These are phyloP conservation scores for Ichneumoninae sp. DNA, from an alignment of 2,888 invertebrate genomes.

Conservation along the genomic window DNA sequence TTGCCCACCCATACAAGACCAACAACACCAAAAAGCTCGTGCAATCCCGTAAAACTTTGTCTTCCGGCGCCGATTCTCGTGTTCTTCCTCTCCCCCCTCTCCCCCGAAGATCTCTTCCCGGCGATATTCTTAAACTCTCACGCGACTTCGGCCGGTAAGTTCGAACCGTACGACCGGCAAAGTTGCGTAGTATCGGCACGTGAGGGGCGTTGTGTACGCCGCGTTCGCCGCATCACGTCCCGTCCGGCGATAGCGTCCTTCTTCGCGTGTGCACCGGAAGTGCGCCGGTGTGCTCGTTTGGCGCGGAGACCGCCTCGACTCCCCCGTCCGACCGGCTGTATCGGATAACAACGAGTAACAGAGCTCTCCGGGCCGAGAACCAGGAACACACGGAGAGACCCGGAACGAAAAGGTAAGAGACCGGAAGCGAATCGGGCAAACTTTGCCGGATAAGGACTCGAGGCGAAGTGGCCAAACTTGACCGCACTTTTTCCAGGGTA, in stretches of 20 bases:
- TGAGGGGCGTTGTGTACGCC: neutral
- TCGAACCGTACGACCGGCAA: conserved; percentile 27
- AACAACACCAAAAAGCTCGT: neutral
- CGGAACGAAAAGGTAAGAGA: conserved; percentile 3
- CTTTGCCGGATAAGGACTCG: conserved; percentile 28
- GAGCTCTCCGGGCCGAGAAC: neutral
- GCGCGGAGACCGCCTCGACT: neutral
- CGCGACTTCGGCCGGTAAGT: conserved; percentile 3
- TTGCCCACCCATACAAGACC: neutral
- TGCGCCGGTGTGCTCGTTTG: conserved; percentile 2
- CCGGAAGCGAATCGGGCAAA: conserved; percentile 31
- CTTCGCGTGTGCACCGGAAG: conserved; percentile 38
- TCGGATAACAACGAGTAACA: conserved; percentile 36
- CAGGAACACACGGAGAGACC: neutral
- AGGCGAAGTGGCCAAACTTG: conserved; percentile 33
- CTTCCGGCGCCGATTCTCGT: conserved; percentile 2
- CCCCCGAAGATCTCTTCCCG: neutral
- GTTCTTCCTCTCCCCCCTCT: conserved; percentile 1
- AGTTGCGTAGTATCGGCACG: conserved; percentile 28
- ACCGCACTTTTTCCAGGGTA: conserved; percentile 18
- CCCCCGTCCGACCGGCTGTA: neutral
- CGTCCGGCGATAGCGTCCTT: conserved; percentile 25
- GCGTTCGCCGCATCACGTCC: neutral
- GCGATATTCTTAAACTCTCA: conserved; percentile 36
- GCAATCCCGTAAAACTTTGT: neutral